Percentiles rank a stretch among this genome's conserved stretches.
Conservation (phyloP, 2,888 invertebrate genomes). For the Netelia fuscicornis region DNA sequence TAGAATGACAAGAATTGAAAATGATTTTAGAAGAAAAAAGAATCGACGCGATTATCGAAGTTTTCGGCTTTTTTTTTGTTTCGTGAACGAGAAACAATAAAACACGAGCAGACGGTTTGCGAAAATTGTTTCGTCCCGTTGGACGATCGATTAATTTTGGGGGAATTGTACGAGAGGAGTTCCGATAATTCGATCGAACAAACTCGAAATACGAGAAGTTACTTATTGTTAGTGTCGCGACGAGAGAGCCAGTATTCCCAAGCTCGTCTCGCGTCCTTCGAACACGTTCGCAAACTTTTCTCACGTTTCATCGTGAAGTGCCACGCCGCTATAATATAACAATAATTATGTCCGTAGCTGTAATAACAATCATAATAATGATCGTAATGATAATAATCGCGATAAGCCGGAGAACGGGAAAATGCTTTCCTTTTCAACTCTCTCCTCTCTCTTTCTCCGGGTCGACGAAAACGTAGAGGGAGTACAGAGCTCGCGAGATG, state of each 20-base stretch:
- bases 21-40: neutral
- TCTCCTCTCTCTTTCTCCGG: slow-evolving; percentile 21
- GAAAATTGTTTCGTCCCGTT: slow-evolving; percentile 2
- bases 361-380: slow-evolving; percentile 66
- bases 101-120: neutral
- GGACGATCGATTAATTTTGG: slow-evolving; percentile 22
- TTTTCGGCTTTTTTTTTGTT: too few species aligned
- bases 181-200: slow-evolving; percentile 45
- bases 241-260: slow-evolving; percentile 14
- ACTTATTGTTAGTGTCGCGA: neutral
- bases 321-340: slow-evolving; percentile 50
- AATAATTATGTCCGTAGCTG: slow-evolving; percentile 52
- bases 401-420: slow-evolving; percentile 71
- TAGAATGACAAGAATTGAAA: too few species aligned
- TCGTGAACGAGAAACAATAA: neutral
- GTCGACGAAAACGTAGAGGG: neutral
- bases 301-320: slow-evolving; percentile 27
- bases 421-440: slow-evolving; percentile 64
- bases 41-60: neutral
- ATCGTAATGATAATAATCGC: slow-evolving; percentile 73
- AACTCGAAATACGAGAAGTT: slow-evolving; percentile 15
- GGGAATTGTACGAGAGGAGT: slow-evolving; percentile 20
- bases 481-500: neutral
- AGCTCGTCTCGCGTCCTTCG: slow-evolving; percentile 3
- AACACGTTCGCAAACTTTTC: slow-evolving; percentile 39